Percentiles rank a stretch among this genome's conserved stretches.
Evolutionary conservation across 2,113 vertebrate genomes (phyloP).

Genomic region (Machaerirhynchus nigripectus): DNA sequence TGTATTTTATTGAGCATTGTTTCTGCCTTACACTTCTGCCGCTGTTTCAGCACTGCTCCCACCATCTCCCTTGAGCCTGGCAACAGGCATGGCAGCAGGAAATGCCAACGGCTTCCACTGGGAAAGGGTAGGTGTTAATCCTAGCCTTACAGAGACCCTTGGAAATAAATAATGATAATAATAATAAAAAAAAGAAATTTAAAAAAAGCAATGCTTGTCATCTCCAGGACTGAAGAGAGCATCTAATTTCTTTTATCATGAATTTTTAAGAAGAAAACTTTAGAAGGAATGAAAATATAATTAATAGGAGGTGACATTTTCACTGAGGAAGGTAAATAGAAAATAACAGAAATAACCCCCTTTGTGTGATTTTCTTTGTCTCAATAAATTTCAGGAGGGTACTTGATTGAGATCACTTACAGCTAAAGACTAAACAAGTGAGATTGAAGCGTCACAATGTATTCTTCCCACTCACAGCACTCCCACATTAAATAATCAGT

Average conservation of each 20-base stretch:
- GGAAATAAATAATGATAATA: neutral
- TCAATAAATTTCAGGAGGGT: neutral
- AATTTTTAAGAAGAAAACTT: neutral
- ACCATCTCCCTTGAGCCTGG: neutral
- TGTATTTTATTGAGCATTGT: neutral
- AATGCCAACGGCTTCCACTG: neutral
- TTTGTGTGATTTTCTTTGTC: neutral
- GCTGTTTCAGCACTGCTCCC: neutral
- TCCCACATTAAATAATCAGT: neutral
- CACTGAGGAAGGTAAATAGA: neutral
- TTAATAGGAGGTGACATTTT: neutral
- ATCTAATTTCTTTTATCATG: neutral
- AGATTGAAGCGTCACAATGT: neutral
- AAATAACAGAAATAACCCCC: neutral
- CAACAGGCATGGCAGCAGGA: neutral
- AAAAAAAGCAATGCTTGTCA: fast-evolving
- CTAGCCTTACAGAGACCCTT: neutral
- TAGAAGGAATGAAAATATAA: neutral
- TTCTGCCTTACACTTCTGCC: neutral
- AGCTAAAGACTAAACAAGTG: neutral
- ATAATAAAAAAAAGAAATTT: neutral
- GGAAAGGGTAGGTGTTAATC: neutral
- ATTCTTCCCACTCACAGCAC: neutral
- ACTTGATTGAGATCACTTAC: neutral
- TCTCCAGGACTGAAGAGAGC: neutral